Conservation (phyloP, 2,113 vertebrate genomes). For the Orcinus orca region DNA sequence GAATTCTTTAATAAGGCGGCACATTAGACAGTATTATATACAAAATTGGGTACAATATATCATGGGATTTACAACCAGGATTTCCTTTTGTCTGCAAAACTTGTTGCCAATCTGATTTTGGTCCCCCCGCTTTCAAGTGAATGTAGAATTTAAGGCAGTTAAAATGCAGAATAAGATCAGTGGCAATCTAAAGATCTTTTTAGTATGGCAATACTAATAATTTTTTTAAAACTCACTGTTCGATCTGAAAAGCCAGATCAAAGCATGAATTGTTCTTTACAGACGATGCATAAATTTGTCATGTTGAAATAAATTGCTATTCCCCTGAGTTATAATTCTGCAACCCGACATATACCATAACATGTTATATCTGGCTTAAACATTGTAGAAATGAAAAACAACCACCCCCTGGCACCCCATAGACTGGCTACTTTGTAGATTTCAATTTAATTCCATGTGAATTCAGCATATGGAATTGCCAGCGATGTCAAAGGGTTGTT, state of each 20-base stretch:
- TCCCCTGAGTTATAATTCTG: slow-evolving; percentile 22
- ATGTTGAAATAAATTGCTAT: slow-evolving; percentile 24
- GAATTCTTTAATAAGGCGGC: slow-evolving; percentile 54
- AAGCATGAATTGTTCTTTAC: not conserved
- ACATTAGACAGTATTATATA: slow-evolving; percentile 61
- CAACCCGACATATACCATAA: not conserved
- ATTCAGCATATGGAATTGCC: slow-evolving; percentile 23
- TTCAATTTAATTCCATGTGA: slow-evolving; percentile 24
- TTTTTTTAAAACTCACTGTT: not conserved
- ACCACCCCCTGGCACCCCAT: not conserved
- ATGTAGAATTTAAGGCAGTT: slow-evolving; percentile 33
- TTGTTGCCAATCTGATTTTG: slow-evolving; percentile 41
- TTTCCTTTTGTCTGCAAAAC: slow-evolving; percentile 58
- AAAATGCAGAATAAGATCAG: slow-evolving; percentile 26
- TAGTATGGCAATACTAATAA: not conserved
- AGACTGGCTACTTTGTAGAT: not conserved
- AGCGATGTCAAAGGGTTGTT: not conserved
- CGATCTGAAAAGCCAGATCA: slow-evolving; percentile 37
- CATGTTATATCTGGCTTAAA: slow-evolving; percentile 19
- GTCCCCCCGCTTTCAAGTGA: not conserved
- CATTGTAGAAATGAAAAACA: slow-evolving; percentile 47
- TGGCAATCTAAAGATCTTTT: not conserved
- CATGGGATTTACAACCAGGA: slow-evolving; percentile 60
- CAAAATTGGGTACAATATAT: slow-evolving; percentile 42
- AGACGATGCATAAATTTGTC: not conserved